Evolutionary conservation across 2,113 vertebrate genomes (phyloP).

Genomic region (Phaethornis superciliosus): DNA sequence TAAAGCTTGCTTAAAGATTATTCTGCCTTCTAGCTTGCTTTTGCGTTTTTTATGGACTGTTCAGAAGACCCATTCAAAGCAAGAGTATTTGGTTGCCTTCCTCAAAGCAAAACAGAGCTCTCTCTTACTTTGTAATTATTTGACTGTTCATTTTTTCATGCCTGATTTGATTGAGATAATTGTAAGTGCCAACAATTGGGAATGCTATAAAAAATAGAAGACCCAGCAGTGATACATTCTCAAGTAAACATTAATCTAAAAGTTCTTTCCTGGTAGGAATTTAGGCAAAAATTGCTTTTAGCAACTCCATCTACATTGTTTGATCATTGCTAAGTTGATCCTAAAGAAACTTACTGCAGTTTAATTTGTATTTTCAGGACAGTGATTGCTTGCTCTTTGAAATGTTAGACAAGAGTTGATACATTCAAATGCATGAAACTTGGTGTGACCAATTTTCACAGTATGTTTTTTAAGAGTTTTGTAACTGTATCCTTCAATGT

Average conservation of each 20-base stretch:
- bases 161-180: background rate
- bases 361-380: background rate
- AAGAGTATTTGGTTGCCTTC: background rate
- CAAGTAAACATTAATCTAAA: slow-evolving; percentile 52
- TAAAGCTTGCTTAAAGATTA: background rate
- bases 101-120: background rate
- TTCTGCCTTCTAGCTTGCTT: background rate
- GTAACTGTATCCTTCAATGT: background rate
- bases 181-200: background rate
- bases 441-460: background rate
- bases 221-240: background rate
- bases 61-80: background rate
- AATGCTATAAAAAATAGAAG: slow-evolving; percentile 32
- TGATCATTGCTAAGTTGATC: background rate
- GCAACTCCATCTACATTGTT: background rate
- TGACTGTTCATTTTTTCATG: background rate
- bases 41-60: background rate
- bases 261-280: slow-evolving; percentile 26
- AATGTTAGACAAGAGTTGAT: background rate
- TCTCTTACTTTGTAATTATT: background rate
- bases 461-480: background rate
- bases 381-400: background rate
- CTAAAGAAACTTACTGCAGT: background rate
- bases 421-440: background rate
- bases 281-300: slow-evolving; percentile 32